Base-by-base conservation (phyloP, 1,140 invertebrate genomes). In the Papilio machaon region DNA sequence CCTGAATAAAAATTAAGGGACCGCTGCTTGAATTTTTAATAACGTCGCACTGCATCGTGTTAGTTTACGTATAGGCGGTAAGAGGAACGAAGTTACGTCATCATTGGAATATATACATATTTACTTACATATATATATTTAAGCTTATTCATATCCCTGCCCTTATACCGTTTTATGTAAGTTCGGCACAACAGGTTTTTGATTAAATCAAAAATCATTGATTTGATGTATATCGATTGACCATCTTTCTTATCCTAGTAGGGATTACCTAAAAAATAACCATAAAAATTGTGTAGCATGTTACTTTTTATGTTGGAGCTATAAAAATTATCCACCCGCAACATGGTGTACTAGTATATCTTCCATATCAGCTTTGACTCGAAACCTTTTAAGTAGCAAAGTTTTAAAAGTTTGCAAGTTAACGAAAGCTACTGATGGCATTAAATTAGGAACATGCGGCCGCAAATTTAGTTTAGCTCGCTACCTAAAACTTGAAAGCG, bases 361-460 rank as follows among this genome's bases (percentile, higher is more conserved):
- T 70, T 70, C 6, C 64, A 30, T 70, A 70, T 70, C 64, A 70
- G 64, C 64, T 70, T 70, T 70, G 30, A 70, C 64, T 70, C 13
- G 64, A 70, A 70, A 38, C 13, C 11, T 15, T 70, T 70, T 70
- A 70, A 70, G 64, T 35, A 35, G 64, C 30, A 70, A 70, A 70
- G 64, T 70, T 70, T 70, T 35, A 70, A 70, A 70, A 70, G 23
- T 70, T 70, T 70, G 15, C 64, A 70, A 70, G 64, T 70, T 70
- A 70, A 70, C 30, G 64, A 70, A 70, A 35, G 64, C 64, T 70
- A 38, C 30, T 70, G 64, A 70, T 70, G 64, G 13, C 64, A 70
- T 70, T 70, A 70, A 70, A 70, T 70, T 70, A 70, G 30, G 64
- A 70, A 70, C 64, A 70, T 70, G 64, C 64, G 64, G 64, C 11